These are phyloP conservation scores for Sebastes nivosus DNA, from an alignment of 2,797 vertebrate species.

Conservation along the genomic window DNA sequence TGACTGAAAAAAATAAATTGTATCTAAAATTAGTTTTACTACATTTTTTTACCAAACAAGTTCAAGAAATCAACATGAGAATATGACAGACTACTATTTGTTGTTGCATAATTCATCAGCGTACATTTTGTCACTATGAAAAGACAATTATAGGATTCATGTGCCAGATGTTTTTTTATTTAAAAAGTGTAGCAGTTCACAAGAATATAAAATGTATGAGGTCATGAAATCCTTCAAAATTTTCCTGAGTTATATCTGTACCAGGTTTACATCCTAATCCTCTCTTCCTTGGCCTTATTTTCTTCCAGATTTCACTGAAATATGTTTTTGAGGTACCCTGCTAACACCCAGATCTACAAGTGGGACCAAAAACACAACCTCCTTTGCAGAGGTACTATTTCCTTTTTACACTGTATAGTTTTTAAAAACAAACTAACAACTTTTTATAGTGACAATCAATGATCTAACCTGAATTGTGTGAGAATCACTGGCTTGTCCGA, in stretches of 20 bases:
- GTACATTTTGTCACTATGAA: neutral
- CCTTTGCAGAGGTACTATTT: neutral
- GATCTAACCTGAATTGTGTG: conserved; percentile 87
- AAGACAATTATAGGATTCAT: neutral
- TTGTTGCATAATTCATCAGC: neutral
- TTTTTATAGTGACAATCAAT: neutral
- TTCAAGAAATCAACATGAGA: neutral
- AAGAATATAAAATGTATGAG: neutral
- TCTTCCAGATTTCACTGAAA: neutral
- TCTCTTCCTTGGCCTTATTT: no score
- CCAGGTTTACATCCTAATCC: no score
- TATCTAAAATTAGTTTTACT: neutral
- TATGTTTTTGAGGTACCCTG: neutral
- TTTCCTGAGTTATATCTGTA: no score
- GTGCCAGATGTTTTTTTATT: neutral
- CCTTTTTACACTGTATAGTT: no score
- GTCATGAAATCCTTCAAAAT: no score
- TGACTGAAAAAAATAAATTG: conserved; percentile 67
- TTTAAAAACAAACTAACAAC: no score
- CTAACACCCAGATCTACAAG: neutral
- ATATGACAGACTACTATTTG: neutral
- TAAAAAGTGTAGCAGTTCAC: neutral
- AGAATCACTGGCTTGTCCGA: conserved; percentile 91
- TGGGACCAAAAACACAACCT: neutral
- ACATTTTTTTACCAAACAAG: neutral